Evolutionary conservation across 2,888 invertebrate genomes (phyloP), one percentile per base, ranked within the genome.

Genomic region (Lucinisca nassula): DNA sequence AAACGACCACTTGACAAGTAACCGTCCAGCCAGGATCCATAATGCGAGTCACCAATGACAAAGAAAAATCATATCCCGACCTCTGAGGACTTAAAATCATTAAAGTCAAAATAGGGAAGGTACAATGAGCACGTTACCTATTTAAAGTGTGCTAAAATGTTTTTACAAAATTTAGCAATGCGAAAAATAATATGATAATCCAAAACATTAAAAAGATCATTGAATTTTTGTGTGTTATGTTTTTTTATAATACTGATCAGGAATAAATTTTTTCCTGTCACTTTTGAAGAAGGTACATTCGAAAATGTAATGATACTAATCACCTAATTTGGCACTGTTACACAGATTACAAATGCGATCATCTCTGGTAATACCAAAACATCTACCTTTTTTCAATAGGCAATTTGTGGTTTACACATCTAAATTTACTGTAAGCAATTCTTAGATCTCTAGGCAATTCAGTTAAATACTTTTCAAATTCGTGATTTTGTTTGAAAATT

Each of bases 141-240:
- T 35, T 67, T 21, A 67, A 67, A 21, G 1, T 21, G 14, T n/a
- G 27, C 30, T 21, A 10, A 67, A 67, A 67, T 67, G 21, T 35
- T 67, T 67, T 67, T 67, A 67, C 67, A 67, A 35, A 67, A 67
- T 35, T 67, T 67, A 21, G 67, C 67, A 21, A 67, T 67, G 10
- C 35, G 32, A 10, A 67, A 1, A 67, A 67, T 35, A 17, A 35
- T 67, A 35, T 35, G 32, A 67, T 67, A 67, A 24, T 67, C 67
- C 14, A 21, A 35, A 32, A 32, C 35, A 35, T 67, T 67, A 35
- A 67, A 67, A 35, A 35, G 67, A 35, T 67, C 67, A 35, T 35
- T 17, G 35, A 12, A 67, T 67, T 67, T 67, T 67, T 67, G 67
- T 67, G 67, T 35, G 35, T 67, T 67, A 17, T 67, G 35, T 61